Conservation (phyloP, 1,140 invertebrate species). For the Lasaia peninsularis region DNA sequence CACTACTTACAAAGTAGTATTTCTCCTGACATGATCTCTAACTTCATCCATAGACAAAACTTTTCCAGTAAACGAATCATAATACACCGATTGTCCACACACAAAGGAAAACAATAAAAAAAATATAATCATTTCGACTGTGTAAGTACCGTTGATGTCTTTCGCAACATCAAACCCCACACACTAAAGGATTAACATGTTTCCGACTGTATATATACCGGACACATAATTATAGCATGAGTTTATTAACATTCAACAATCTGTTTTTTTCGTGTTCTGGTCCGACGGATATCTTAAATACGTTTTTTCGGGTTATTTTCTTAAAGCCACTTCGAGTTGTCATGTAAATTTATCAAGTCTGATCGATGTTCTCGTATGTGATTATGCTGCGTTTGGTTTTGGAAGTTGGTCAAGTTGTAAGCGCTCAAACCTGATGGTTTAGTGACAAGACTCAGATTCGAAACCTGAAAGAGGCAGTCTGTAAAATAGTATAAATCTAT, state of each 20-base stretch:
- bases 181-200: not conserved
- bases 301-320: not conserved
- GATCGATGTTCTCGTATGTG: too few species aligned
- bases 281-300: not conserved
- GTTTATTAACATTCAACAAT: not conserved
- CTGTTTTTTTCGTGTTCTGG: not conserved
- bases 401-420: too few species aligned
- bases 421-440: too few species aligned
- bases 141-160: not conserved
- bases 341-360: too few species aligned
- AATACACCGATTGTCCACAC: constrained; percentile 20
- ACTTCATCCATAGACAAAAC: constrained; percentile 25
- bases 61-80: constrained; percentile 32
- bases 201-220: not conserved
- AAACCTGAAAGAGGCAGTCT: too few species aligned
- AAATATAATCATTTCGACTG: not conserved
- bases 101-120: constrained; percentile 3
- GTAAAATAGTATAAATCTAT: too few species aligned
- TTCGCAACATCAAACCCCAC: not conserved
- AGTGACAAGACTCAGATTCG: too few species aligned
- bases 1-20: constrained; percentile 37
- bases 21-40: constrained; percentile 28
- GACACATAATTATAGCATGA: not conserved
- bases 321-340: too few species aligned
- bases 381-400: too few species aligned